Conservation (phyloP, 1,140 invertebrate species). For the Nephila pilipes region DNA sequence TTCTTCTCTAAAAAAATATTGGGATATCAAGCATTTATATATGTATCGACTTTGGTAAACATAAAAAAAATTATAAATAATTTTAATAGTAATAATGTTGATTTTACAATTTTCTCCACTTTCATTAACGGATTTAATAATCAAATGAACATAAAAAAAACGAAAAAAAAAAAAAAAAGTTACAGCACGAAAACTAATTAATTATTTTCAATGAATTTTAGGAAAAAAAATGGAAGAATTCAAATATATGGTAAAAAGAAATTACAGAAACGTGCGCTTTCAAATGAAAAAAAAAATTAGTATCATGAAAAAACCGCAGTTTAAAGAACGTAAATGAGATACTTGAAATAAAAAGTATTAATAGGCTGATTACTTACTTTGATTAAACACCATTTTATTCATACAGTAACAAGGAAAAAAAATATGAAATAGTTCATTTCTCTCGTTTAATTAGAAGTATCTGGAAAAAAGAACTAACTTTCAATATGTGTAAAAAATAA, state of each 20-base stretch:
- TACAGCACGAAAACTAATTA: not conserved
- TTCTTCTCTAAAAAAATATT: too few species aligned
- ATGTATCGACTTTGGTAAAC: too few species aligned
- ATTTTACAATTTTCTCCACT: not conserved
- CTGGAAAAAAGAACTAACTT: not conserved
- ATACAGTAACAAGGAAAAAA: not conserved
- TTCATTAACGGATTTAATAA: not conserved
- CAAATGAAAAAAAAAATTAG: not conserved
- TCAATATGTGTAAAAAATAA: not conserved
- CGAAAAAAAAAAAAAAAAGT: not conserved
- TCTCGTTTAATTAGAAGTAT: slow-evolving; percentile 5
- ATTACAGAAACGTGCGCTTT: not conserved
- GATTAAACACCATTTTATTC: slow-evolving; percentile 5
- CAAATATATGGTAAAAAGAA: not conserved
- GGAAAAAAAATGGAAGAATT: not conserved
- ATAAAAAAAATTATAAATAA: too few species aligned
- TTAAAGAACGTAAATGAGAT: not conserved
- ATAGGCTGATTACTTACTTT: not conserved
- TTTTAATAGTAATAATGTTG: too few species aligned
- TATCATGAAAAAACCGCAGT: not conserved
- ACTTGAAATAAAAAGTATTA: not conserved
- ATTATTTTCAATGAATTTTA: not conserved
- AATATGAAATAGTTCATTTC: not conserved
- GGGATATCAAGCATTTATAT: too few species aligned
- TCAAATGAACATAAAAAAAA: not conserved